phyloP scores from a whole-genome alignment of 1,140 invertebrate species.

The Augochlora pura region DNA sequence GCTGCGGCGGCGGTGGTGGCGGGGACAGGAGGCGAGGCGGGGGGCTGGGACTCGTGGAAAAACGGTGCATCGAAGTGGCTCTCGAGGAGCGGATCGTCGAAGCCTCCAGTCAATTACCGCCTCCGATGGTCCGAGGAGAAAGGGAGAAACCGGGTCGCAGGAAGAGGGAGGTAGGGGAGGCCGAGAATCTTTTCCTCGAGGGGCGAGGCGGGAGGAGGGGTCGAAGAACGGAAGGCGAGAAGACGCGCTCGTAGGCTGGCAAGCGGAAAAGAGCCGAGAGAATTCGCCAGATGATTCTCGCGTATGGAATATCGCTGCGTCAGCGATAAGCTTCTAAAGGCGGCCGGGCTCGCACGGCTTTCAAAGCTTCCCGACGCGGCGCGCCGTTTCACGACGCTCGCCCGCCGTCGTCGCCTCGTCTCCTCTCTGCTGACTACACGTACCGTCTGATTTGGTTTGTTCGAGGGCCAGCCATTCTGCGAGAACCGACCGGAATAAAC shows the following conservation, averaged over 20 bases:
- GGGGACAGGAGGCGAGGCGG: no score
- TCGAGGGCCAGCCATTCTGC: slow-evolving; percentile 32
- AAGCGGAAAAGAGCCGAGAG: background rate
- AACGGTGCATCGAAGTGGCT: slow-evolving; percentile 52
- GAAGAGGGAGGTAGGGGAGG: background rate
- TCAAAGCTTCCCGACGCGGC: slow-evolving; percentile 32
- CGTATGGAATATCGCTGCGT: slow-evolving; percentile 51
- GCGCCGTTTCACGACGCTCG: background rate
- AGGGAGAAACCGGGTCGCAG: background rate
- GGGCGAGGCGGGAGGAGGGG: no score
- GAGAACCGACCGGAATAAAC: slow-evolving; percentile 52
- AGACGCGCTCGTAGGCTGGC: background rate
- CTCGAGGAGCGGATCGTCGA: slow-evolving; percentile 52
- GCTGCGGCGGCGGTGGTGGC: background rate
- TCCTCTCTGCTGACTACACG: slow-evolving; percentile 39
- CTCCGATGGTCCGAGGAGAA: background rate
- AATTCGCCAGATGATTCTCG: slow-evolving; percentile 5
- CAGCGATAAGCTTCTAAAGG: slow-evolving; percentile 31
- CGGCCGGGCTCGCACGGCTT: slow-evolving; percentile 21
- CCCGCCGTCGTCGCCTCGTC: no score
- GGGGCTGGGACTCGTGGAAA: background rate
- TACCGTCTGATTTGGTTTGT: slow-evolving; percentile 50
- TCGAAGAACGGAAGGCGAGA: background rate
- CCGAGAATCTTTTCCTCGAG: background rate
- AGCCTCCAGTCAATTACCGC: slow-evolving; percentile 51